These are phyloP conservation scores for Ochotona princeps DNA, from an alignment of 2,113 vertebrate species.

Conservation along the genomic window DNA sequence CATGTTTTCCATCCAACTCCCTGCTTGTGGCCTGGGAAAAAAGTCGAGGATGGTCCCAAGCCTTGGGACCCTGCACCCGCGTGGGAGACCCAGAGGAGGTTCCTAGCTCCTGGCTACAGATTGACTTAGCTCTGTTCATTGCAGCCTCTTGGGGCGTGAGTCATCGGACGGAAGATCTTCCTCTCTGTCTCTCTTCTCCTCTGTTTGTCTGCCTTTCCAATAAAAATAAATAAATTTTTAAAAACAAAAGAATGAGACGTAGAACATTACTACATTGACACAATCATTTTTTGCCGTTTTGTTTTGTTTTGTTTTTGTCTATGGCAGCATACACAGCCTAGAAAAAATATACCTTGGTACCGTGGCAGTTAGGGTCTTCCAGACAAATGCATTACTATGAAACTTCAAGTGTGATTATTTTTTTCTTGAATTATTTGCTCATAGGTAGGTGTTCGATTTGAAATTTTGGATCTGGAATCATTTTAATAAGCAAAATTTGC, in stretches of 20 bases:
- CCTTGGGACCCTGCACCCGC: too few relatives aligned
- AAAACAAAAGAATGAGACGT: not conserved
- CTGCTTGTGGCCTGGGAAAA: too few relatives aligned
- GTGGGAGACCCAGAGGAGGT: too few relatives aligned
- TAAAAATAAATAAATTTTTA: too few relatives aligned
- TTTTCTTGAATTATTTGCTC: slow-evolving; percentile 41
- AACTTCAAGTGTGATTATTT: not conserved
- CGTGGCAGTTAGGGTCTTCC: not conserved
- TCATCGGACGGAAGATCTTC: too few relatives aligned
- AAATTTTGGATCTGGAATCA: slow-evolving; percentile 8
- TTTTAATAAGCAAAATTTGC: slow-evolving; percentile 38
- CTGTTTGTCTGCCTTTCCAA: too few relatives aligned
- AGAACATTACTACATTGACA: not conserved
- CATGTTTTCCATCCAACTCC: too few relatives aligned
- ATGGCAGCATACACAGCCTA: not conserved
- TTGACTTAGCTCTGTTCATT: too few relatives aligned
- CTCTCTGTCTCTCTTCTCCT: too few relatives aligned
- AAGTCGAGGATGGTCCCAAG: too few relatives aligned
- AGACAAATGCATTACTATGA: not conserved
- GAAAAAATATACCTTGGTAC: not conserved
- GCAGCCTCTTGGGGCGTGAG: too few relatives aligned
- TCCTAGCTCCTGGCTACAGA: too few relatives aligned
- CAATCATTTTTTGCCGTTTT: slow-evolving; percentile 5
- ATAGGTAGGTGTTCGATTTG: not conserved
- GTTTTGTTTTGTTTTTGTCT: not conserved